phyloP scores from a whole-genome alignment of 2,113 vertebrate species.

The Melanerpes formicivorus region DNA sequence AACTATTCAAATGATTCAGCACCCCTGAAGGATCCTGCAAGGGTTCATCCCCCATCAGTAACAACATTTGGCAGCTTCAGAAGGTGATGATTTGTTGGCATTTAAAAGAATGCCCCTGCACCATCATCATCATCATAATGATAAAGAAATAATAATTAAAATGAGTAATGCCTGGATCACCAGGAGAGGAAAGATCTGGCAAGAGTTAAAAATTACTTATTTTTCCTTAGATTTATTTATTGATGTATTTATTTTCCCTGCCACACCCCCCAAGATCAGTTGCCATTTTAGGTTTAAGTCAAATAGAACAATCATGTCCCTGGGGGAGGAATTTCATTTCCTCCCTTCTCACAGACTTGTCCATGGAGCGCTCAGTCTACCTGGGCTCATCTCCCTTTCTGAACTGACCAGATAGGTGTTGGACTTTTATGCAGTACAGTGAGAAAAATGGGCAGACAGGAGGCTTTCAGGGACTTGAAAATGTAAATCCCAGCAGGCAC shows the following conservation, averaged over 20 bases:
- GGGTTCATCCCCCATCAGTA: background rate
- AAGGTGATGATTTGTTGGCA: slow-evolving; percentile 6
- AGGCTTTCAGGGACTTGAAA: background rate
- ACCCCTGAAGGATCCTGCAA: background rate
- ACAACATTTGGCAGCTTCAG: background rate
- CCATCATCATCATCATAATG: too few species aligned
- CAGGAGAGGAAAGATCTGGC: background rate
- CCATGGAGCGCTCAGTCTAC: background rate
- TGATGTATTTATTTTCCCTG: background rate
- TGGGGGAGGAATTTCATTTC: background rate
- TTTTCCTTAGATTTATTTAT: background rate
- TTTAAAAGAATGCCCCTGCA: background rate
- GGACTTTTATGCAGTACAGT: background rate
- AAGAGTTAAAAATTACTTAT: background rate
- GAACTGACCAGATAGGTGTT: background rate
- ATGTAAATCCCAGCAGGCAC: background rate
- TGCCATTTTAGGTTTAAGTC: background rate
- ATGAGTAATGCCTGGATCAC: background rate
- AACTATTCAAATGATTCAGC: background rate
- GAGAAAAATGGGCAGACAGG: background rate
- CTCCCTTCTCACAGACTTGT: background rate
- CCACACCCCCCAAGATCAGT: background rate
- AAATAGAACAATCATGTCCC: background rate
- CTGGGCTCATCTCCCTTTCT: background rate
- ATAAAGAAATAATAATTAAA: too few species aligned